Evolutionary conservation across 2,888 invertebrate species (phyloP), one percentile per base, ranked within the genome.

Genomic region (Rhamphomyia laevipes): DNA sequence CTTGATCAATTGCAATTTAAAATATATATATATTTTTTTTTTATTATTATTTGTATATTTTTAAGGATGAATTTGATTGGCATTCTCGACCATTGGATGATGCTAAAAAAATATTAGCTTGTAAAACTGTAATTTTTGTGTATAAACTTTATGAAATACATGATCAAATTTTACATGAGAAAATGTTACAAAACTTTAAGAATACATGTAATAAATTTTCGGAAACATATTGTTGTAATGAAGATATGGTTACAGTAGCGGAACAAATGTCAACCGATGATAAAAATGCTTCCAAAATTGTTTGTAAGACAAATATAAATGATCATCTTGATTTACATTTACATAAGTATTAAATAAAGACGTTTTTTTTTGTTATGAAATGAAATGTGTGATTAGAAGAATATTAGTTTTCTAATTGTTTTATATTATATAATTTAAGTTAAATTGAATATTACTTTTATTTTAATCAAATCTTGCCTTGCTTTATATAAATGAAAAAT

Each of bases 151-250:
- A 63, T 47, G 61, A 62, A 38, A 55, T 59, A 46, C 23, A 27
- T 27, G 9, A 27, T 27, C 18, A 40, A 18, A 52, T 63, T 43
- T 45, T 63, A 31, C 61, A 62, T 38, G 58, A 62, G 38, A 55
- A 58, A 41, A 59, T 63, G 58, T 50, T 63, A 5, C 52, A 49
- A 23, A 59, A 57, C 37, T 62, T 63, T 43, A 62, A 61, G 48
- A 50, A 55, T 10, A 58, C 58, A 27, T 62, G 62, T 49, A 49
- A 50, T 2, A 48, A 50, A 10, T 63, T 62, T 45, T 57, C 60
- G 0, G 50, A 56, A 17, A 52, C 58, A 3, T 60, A 58, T 46
- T 52, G 52, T 11, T 47, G 50, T 16, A 59, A 57, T 49, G 48
- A 50, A 10, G 61, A 62, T 52, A 45, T 52, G 15, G 59, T 57